phyloP scores from a whole-genome alignment of 2,797 vertebrate genomes.

The Brotula barbata region DNA sequence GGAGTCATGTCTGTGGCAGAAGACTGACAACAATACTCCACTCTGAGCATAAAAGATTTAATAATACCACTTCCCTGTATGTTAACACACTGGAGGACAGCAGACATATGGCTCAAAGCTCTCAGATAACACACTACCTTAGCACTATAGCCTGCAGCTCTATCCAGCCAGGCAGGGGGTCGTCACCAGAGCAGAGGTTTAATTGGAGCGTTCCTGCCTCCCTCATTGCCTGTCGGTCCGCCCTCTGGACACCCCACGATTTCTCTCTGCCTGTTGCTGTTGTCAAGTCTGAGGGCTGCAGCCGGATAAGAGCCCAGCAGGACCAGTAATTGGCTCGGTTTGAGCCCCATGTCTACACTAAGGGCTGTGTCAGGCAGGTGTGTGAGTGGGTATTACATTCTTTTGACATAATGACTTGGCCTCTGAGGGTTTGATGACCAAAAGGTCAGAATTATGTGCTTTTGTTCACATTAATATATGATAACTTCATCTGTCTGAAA shows the following conservation, averaged over 20 bases:
- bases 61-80: not conserved
- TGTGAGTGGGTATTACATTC: constrained; percentile 34
- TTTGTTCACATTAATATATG: not conserved
- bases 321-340: constrained; percentile 85
- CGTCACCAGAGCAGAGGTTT: constrained; percentile 69
- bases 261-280: constrained; percentile 72
- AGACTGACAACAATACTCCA: not conserved
- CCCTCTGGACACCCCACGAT: constrained; percentile 71
- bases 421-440: constrained; percentile 35
- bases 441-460: not conserved
- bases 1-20: not conserved
- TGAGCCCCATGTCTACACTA: constrained; percentile 51
- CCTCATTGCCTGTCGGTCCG: constrained; percentile 50
- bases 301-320: constrained; percentile 80
- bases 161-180: constrained; percentile 58
- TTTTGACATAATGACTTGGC: constrained; percentile 32
- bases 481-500: not conserved
- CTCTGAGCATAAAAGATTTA: not conserved
- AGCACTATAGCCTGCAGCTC: constrained; percentile 47
- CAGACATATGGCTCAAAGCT: constrained; percentile 16
- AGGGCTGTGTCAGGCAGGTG: constrained; percentile 49
- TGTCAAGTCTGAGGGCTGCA: constrained; percentile 84
- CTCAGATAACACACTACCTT: constrained; percentile 47
- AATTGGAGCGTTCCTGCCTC: constrained; percentile 75
- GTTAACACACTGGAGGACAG: constrained; percentile 15